Evolutionary conservation across 2,797 vertebrate genomes (phyloP).

Genomic region (Gymnodraco acuticeps): DNA sequence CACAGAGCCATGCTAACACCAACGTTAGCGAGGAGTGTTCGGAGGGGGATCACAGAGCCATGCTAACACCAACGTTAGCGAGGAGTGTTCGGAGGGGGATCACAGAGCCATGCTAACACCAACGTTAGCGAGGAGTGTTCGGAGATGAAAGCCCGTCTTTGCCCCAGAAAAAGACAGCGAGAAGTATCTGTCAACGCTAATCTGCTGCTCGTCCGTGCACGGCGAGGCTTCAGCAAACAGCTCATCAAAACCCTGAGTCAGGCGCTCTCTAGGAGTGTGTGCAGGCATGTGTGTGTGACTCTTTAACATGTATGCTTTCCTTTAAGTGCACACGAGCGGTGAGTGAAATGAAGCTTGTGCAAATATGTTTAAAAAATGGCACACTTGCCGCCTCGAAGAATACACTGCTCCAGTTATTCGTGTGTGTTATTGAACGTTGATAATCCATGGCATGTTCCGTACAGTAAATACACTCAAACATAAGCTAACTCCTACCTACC

Average conservation of each 20-base stretch:
- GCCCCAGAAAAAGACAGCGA: not conserved
- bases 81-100: conserved; percentile 39
- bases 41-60: conserved; percentile 50
- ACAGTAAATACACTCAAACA: too few relatives aligned
- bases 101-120: conserved; percentile 34
- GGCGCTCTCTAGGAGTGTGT: conserved; percentile 3
- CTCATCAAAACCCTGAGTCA: conserved; percentile 42
- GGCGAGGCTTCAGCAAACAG: conserved; percentile 31
- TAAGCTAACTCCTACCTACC: too few relatives aligned
- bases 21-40: conserved; percentile 14
- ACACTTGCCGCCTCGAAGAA: not conserved
- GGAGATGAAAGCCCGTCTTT: conserved; percentile 53
- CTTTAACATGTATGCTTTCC: conserved; percentile 12
- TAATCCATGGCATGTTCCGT: too few relatives aligned
- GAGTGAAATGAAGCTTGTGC: not conserved
- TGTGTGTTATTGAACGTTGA: too few relatives aligned
- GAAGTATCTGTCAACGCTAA: conserved; percentile 55
- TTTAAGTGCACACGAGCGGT: not conserved
- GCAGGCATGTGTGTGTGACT: not conserved
- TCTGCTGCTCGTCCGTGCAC: conserved; percentile 47
- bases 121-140: conserved; percentile 16
- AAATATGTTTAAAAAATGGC: not conserved
- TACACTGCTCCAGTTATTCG: not conserved
- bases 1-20: conserved; percentile 34
- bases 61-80: conserved; percentile 24